Conservation (phyloP, 2,113 vertebrate species). For the Nanger granti region DNA sequence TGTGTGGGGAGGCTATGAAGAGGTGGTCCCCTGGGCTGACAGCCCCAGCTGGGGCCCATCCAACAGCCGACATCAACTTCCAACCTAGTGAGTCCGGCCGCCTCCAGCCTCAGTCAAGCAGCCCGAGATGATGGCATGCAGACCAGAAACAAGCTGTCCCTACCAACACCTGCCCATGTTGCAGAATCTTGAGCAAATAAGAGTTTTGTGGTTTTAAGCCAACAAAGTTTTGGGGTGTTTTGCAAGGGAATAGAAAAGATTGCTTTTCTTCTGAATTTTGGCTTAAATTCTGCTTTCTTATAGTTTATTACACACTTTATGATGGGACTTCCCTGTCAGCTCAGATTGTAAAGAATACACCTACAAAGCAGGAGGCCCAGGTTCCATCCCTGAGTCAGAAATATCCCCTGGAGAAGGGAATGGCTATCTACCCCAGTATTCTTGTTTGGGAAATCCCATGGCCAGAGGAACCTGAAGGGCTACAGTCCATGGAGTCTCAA, state of each 20-base stretch:
- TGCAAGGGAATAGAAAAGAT: background rate
- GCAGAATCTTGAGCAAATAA: background rate
- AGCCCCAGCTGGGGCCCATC: background rate
- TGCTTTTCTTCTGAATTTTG: background rate
- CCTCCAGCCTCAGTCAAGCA: background rate
- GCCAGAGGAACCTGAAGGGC: background rate
- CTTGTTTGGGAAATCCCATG: background rate
- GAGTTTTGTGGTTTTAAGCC: background rate
- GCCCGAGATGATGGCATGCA: too few relatives aligned
- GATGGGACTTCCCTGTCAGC: background rate
- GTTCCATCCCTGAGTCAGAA: background rate
- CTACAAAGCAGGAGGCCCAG: background rate
- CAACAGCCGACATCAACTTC: background rate
- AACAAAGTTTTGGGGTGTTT: background rate
- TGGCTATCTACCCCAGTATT: background rate
- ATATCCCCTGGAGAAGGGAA: background rate
- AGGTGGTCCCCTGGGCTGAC: background rate
- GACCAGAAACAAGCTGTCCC: background rate
- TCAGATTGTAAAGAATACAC: background rate
- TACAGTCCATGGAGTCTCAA: background rate
- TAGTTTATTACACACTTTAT: background rate
- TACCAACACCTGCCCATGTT: background rate
- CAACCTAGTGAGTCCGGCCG: background rate
- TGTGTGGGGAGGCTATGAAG: background rate
- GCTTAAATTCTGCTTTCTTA: background rate